phyloP scores from a whole-genome alignment of 2,888 invertebrate species.

The Zootermopsis nevadensis region DNA sequence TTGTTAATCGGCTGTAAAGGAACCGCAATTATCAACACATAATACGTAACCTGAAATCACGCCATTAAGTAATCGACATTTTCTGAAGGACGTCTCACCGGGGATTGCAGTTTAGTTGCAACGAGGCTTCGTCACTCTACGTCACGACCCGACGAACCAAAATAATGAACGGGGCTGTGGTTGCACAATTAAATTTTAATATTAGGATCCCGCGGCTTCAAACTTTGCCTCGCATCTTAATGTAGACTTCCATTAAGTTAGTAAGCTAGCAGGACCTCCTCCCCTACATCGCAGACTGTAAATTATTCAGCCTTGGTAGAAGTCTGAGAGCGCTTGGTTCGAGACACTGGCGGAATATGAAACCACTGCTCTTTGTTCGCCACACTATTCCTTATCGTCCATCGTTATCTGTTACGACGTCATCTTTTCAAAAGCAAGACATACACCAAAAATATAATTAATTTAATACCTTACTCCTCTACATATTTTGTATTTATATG shows the following conservation, averaged over 20 bases:
- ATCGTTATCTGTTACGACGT: not conserved
- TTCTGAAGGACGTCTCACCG: not conserved
- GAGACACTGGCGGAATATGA: constrained; percentile 12
- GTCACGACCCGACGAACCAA: not conserved
- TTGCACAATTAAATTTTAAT: constrained; percentile 49
- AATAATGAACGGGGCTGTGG: constrained; percentile 45
- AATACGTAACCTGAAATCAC: not conserved
- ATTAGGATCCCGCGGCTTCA: constrained; percentile 45
- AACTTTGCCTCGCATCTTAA: constrained; percentile 48
- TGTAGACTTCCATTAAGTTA: constrained; percentile 41
- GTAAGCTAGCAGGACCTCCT: constrained; percentile 15
- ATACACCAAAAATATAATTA: no score
- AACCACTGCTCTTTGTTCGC: no score
- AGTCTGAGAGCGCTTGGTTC: not conserved
- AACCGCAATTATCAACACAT: no score
- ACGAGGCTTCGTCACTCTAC: not conserved
- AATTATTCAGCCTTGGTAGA: not conserved
- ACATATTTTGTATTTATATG: no score
- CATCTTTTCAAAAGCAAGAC: not conserved
- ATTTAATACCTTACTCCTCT: no score
- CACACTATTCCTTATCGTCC: not conserved
- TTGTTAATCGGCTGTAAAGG: no score
- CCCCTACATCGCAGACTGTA: not conserved
- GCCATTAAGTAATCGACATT: not conserved
- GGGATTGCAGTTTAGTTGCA: not conserved